Evolutionary conservation across 1,140 invertebrate genomes (phyloP).

Genomic region (Thrips palmi): DNA sequence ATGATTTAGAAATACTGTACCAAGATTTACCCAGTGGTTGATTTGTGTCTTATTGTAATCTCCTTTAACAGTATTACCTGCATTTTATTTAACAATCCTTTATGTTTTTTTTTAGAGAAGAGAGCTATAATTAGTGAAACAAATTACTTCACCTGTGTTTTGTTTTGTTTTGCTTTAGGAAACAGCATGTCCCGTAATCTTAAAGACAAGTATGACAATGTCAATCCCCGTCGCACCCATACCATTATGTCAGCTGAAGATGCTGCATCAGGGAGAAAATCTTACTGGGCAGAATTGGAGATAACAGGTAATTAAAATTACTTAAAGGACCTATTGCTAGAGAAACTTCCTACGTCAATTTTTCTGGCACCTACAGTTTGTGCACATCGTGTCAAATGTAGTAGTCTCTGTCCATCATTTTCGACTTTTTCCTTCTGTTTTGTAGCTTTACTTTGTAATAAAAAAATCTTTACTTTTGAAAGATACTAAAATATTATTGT

Average conservation of each 20-base stretch:
- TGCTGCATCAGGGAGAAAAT: constrained; percentile 74
- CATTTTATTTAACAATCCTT: too few relatives aligned
- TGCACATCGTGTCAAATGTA: background rate
- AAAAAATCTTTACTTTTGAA: constrained; percentile 4
- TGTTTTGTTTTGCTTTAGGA: constrained; percentile 24
- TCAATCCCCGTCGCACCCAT: constrained; percentile 54
- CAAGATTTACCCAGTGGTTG: too few relatives aligned
- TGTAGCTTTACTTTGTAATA: constrained; percentile 4
- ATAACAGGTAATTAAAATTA: constrained; percentile 37
- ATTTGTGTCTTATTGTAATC: too few relatives aligned
- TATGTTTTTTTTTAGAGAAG: too few relatives aligned
- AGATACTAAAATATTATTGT: background rate
- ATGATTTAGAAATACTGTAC: too few relatives aligned
- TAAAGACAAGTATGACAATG: constrained; percentile 52
- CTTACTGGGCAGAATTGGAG: constrained; percentile 66
- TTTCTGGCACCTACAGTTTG: background rate
- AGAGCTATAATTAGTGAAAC: constrained; percentile 5
- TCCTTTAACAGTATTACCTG: too few relatives aligned
- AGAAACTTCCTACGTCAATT: background rate
- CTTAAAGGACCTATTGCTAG: background rate
- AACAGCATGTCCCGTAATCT: constrained; percentile 41
- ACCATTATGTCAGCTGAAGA: constrained; percentile 86
- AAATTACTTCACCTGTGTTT: constrained; percentile 14
- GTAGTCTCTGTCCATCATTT: background rate
- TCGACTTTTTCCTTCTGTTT: constrained; percentile 2